A percentile compares a stretch with the other conserved stretches of the same genome.
These are phyloP conservation scores for Crypturellus tataupa DNA, from an alignment of 2,797 vertebrate genomes.

Conservation along the genomic window DNA sequence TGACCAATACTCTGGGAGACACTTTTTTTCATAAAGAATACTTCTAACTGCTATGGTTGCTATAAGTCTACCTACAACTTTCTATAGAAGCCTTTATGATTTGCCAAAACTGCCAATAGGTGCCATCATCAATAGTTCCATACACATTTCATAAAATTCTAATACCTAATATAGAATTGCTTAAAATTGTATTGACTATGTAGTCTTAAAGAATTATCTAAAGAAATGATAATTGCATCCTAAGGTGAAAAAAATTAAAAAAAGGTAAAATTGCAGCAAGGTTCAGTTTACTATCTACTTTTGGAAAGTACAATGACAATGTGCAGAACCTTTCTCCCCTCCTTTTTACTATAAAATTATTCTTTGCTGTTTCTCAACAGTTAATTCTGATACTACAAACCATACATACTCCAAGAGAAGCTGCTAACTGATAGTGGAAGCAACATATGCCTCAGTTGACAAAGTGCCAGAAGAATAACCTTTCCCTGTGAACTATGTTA, in stretches of 20 bases:
- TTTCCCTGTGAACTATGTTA: not conserved
- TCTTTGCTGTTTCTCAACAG: not conserved
- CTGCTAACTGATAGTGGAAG: constrained; percentile 2
- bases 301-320: not conserved
- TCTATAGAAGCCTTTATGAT: not conserved
- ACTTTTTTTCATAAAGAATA: not conserved
- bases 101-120: not conserved
- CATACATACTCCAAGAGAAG: not conserved
- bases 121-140: not conserved
- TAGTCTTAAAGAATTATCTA: not conserved
- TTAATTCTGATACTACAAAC: not conserved
- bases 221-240: not conserved
- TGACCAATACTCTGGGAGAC: not conserved
- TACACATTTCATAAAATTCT: not conserved
- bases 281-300: not conserved
- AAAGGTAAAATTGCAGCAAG: not conserved
- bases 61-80: not conserved
- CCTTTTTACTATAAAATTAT: not conserved
- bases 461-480: not conserved
- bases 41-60: not conserved
- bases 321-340: not conserved
- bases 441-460: not conserved
- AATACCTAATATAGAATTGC: not conserved
- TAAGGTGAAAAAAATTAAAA: not conserved
- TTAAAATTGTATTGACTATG: not conserved